phyloP scores from a whole-genome alignment of 1,140 invertebrate genomes.

The Bombus waltoni region DNA sequence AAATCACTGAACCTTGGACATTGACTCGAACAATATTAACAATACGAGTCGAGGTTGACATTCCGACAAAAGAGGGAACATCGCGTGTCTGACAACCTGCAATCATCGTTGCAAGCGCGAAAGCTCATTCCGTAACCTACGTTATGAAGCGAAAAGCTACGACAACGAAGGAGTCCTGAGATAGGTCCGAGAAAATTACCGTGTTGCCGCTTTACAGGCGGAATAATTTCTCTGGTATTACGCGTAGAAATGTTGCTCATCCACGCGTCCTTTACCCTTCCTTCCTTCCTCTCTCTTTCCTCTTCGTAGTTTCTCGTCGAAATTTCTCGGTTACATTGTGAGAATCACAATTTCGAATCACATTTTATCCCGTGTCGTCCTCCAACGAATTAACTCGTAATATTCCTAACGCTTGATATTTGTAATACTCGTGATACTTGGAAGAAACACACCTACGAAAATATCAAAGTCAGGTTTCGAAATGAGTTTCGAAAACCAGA shows the following conservation, averaged over 20 bases:
- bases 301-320: constrained; percentile 4
- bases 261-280: constrained; percentile 22
- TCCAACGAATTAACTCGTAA: no score
- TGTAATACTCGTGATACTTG: not conserved
- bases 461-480: no score
- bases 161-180: constrained; percentile 45
- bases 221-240: constrained; percentile 61
- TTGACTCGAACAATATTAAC: not conserved
- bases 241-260: constrained; percentile 33
- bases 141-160: constrained; percentile 39
- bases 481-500: not conserved
- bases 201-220: constrained; percentile 55
- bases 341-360: not conserved
- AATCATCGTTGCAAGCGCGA: constrained; percentile 30
- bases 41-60: constrained; percentile 14
- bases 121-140: constrained; percentile 29
- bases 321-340: not conserved
- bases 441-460: no score
- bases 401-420: no score
- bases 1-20: not conserved
- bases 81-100: constrained; percentile 27
- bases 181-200: constrained; percentile 51
- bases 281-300: not conserved
- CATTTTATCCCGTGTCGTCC: no score
- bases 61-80: constrained; percentile 19